Conservation (phyloP, 2,797 vertebrate genomes). For the Galaxias olidus region DNA sequence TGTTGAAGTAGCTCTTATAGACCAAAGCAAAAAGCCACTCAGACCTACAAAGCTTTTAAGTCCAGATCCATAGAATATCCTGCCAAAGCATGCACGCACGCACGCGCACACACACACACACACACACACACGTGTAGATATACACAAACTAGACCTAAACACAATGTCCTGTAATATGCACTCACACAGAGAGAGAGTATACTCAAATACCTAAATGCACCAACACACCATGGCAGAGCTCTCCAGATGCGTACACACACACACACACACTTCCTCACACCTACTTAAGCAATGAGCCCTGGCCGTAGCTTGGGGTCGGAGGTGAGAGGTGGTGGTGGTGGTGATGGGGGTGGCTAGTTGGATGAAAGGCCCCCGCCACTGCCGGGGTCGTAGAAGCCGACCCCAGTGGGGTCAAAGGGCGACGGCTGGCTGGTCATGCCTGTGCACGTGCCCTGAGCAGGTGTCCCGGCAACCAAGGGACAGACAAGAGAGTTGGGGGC, state of each 20-base stretch:
- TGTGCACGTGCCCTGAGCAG: constrained; percentile 54
- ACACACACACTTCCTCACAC: not conserved
- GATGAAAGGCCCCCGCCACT: constrained; percentile 45
- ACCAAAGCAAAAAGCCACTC: not conserved
- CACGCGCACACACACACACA: constrained; percentile 10
- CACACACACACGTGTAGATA: too few species aligned
- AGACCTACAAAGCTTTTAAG: constrained; percentile 2
- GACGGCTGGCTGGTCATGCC: constrained; percentile 31
- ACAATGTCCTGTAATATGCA: not conserved
- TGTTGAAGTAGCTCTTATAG: too few species aligned
- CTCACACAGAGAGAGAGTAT: not conserved
- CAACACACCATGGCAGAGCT: not conserved
- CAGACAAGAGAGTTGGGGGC: too few species aligned
- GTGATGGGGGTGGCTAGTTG: constrained; percentile 38
- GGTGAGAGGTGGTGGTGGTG: constrained; percentile 27
- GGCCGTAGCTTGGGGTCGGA: constrained; percentile 16
- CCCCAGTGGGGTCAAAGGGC: constrained; percentile 51
- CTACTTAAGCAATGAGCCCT: not conserved
- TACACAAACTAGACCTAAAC: constrained; percentile 12
- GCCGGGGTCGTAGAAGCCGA: constrained; percentile 43
- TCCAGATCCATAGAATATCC: not conserved
- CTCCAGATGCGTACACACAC: not conserved
- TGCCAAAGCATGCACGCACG: not conserved
- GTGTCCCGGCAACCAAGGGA: constrained; percentile 67
- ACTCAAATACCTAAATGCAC: too few species aligned